These are phyloP conservation scores for Epinephelus moara DNA, from an alignment of 2,113 vertebrate species.

Conservation along the genomic window DNA sequence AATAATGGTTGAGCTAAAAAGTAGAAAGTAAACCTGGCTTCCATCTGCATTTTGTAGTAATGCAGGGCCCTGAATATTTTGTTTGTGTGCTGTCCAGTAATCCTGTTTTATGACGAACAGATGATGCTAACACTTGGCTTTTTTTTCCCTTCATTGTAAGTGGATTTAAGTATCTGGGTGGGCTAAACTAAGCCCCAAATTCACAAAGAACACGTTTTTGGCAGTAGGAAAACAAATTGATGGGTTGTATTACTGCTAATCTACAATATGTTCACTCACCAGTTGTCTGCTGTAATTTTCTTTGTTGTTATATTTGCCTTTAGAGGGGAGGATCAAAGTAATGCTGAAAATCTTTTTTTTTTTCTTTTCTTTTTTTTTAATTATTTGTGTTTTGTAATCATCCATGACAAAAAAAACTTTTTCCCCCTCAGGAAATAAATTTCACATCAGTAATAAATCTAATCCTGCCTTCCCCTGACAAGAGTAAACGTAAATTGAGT, in stretches of 20 bases:
- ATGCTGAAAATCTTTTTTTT: not conserved
- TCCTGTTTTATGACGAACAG: constrained; percentile 27
- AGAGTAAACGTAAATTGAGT: constrained; percentile 38
- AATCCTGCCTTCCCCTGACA: constrained; percentile 16
- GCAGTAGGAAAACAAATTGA: not conserved
- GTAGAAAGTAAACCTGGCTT: not conserved
- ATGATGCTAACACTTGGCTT: constrained; percentile 11
- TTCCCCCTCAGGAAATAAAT: constrained; percentile 1
- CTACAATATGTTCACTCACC: not conserved
- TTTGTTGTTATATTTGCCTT: not conserved
- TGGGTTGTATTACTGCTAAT: not conserved
- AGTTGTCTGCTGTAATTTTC: not conserved
- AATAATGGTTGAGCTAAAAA: constrained; percentile 7
- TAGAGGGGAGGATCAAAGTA: not conserved
- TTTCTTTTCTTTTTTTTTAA: not conserved
- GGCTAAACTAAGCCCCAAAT: not conserved
- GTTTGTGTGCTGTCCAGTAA: not conserved
- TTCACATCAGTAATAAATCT: constrained; percentile 23
- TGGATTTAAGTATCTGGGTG: not conserved
- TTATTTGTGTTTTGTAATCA: not conserved
- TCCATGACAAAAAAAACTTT: not conserved
- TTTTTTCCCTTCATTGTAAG: constrained; percentile 1
- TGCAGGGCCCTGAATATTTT: not conserved
- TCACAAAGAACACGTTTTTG: not conserved
- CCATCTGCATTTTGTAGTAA: not conserved